Conservation (phyloP, 2,888 invertebrate species). For the Epicampocera succincta region DNA sequence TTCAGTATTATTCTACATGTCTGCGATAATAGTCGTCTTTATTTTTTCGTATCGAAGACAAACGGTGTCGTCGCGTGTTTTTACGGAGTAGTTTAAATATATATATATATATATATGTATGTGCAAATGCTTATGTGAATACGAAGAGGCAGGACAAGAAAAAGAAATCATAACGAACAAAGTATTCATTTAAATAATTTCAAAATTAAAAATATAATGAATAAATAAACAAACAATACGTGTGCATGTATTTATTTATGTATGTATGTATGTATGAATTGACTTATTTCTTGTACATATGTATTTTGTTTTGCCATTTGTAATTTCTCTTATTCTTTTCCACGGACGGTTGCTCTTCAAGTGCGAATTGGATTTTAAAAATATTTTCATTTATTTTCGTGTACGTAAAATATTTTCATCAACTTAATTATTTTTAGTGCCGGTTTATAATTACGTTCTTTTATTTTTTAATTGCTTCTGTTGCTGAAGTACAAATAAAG, state of each 20-base stretch:
- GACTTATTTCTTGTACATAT: slow-evolving; percentile 2
- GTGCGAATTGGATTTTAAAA: slow-evolving; percentile 45
- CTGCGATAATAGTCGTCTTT: slow-evolving; percentile 70
- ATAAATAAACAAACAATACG: neutral
- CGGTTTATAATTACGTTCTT: slow-evolving; percentile 14
- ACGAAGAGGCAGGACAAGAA: slow-evolving; percentile 32
- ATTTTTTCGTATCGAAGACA: slow-evolving; percentile 42
- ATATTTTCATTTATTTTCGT: slow-evolving; percentile 18
- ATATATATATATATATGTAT: neutral
- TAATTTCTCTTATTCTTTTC: slow-evolving; percentile 31
- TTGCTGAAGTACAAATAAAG: slow-evolving; percentile 32
- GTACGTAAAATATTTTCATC: slow-evolving; percentile 1
- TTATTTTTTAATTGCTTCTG: slow-evolving; percentile 20
- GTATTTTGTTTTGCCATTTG: slow-evolving; percentile 32
- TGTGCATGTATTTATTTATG: neutral
- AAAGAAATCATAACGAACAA: slow-evolving; percentile 31
- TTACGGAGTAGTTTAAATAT: slow-evolving; percentile 47
- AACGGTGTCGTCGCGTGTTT: slow-evolving; percentile 51
- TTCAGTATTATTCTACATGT: slow-evolving; percentile 71
- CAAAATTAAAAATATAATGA: slow-evolving; percentile 15
- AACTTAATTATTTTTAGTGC: slow-evolving; percentile 16
- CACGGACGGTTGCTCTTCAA: slow-evolving; percentile 34
- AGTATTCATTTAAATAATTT: slow-evolving; percentile 27
- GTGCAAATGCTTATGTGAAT: slow-evolving; percentile 1
- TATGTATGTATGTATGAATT: neutral